A percentile compares a stretch with the other conserved stretches of the same genome.
Conservation (phyloP, 2,888 invertebrate species). For the Sinohyriopsis cumingii region DNA sequence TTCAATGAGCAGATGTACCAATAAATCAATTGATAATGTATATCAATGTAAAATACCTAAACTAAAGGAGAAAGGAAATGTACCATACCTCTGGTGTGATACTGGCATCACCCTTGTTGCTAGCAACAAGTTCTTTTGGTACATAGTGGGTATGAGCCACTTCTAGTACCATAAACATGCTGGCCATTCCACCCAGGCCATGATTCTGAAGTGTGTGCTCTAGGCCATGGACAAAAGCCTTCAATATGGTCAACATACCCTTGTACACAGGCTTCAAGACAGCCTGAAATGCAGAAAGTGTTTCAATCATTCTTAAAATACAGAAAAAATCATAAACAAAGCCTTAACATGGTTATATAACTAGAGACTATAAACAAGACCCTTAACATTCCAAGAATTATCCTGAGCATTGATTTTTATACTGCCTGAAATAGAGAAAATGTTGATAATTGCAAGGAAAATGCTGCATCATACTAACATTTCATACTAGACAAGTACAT, state of each 20-base stretch:
- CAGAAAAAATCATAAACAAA: not conserved
- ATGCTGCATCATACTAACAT: too few species aligned
- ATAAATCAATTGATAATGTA: too few species aligned
- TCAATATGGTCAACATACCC: conserved; percentile 93
- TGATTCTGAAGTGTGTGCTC: conserved; percentile 94
- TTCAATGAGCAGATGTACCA: too few species aligned
- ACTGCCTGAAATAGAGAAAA: too few species aligned
- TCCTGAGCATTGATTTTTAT: too few species aligned
- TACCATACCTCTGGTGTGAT: conserved; percentile 64
- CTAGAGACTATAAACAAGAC: too few species aligned
- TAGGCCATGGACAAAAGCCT: conserved; percentile 90
- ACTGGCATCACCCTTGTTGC: conserved; percentile 66
- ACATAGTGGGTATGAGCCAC: conserved; percentile 97
- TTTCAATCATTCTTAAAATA: not conserved
- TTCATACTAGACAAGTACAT: too few species aligned
- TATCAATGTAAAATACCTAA: too few species aligned
- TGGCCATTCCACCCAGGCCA: conserved; percentile 94
- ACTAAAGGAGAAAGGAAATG: not conserved
- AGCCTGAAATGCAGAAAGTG: conserved; percentile 45
- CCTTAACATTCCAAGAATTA: too few species aligned
- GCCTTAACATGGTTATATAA: too few species aligned
- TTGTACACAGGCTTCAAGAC: conserved; percentile 94
- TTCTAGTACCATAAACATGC: conserved; percentile 96
- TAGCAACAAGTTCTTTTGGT: conserved; percentile 61
- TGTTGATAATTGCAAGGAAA: too few species aligned